Evolutionary conservation across 2,888 invertebrate species (phyloP), one percentile per base, ranked within the genome.

Genomic region (Pyrrhia umbra): DNA sequence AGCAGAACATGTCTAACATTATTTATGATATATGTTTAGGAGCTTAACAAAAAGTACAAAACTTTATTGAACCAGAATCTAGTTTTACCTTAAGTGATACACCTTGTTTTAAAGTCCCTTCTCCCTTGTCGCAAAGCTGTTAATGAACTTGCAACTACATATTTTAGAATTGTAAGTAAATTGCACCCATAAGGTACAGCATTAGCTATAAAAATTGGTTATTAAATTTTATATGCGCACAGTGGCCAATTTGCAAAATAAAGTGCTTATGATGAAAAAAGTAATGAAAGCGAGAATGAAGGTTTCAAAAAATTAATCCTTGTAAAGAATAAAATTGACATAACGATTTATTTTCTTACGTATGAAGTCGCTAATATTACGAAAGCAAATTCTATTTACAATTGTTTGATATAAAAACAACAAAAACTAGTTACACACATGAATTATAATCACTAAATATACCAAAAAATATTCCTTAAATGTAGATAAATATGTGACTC

Each of bases 161-260:
- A 63, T 62, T 54, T 16, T 39, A 34, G 25, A 69, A 69, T 55
- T 43, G 18, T 25, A 51, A 51, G 16, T n/a, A 66, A 69, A 45
- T 62, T 65, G 43, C 30, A n/a, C 21, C 52, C 18, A 39, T 58
- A 64, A 57, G 13, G 59, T 75, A 50, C 57, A 43, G 45, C 34
- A 6, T 43, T 47, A 56, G 76, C 72, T 51, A 72, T 79, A 72
- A 76, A 68, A 75, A 63, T 75, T 37, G 42, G 61, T 68, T 77
- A 69, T 73, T 77, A 67, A 70, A 50, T 63, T 73, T 77, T 76
- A 64, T 72, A 13, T 58, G 49, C 65, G 37, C 58, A 60, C 71
- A 59, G 66, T 67, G 62, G 62, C 50, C 50, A 73, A 65, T 73
- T 68, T 60, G 18, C 43, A 55, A 40, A 64, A 57, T 67, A 55